phyloP scores from a whole-genome alignment of 2,888 invertebrate genomes.

The Oxytorus armatus region DNA sequence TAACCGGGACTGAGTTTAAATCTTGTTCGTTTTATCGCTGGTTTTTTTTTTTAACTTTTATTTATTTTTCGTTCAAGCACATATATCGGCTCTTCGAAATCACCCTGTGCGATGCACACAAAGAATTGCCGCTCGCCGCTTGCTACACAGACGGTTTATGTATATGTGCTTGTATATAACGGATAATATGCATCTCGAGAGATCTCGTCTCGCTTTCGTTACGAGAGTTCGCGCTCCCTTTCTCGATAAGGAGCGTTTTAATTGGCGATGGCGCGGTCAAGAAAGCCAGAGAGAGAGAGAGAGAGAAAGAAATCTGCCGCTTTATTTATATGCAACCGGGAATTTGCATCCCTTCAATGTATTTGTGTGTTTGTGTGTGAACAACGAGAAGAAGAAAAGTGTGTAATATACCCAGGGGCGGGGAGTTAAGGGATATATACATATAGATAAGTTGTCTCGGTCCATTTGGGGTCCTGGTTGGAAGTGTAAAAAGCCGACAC shows the following conservation, averaged over 20 bases:
- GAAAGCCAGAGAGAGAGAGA: too few relatives aligned
- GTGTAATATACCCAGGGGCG: conserved; percentile 6
- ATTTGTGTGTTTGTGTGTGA: too few relatives aligned
- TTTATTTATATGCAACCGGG: conserved; percentile 70
- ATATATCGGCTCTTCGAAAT: conserved; percentile 31
- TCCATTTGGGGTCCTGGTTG: conserved; percentile 4
- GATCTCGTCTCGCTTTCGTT: conserved; percentile 42
- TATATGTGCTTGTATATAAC: conserved; percentile 5
- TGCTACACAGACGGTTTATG: not conserved
- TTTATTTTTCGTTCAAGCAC: conserved; percentile 32
- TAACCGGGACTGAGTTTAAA: conserved; percentile 33
- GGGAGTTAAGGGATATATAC: not conserved
- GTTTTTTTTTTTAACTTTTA: conserved; percentile 3
- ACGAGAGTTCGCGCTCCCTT: conserved; percentile 67
- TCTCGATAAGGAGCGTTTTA: conserved; percentile 82
- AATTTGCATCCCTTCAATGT: conserved; percentile 75
- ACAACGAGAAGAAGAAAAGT: conserved; percentile 23
- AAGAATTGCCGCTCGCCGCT: conserved; percentile 13
- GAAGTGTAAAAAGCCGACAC: conserved; percentile 38
- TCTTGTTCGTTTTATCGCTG: conserved; percentile 10
- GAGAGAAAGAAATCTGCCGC: conserved; percentile 40
- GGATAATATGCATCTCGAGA: conserved; percentile 41
- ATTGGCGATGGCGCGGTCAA: conserved; percentile 79
- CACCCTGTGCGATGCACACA: not conserved
- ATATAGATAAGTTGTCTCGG: not conserved